A percentile compares a stretch with the other conserved stretches of the same genome.
Conservation (phyloP, 2,888 invertebrate species). For the Vanessa cardui region DNA sequence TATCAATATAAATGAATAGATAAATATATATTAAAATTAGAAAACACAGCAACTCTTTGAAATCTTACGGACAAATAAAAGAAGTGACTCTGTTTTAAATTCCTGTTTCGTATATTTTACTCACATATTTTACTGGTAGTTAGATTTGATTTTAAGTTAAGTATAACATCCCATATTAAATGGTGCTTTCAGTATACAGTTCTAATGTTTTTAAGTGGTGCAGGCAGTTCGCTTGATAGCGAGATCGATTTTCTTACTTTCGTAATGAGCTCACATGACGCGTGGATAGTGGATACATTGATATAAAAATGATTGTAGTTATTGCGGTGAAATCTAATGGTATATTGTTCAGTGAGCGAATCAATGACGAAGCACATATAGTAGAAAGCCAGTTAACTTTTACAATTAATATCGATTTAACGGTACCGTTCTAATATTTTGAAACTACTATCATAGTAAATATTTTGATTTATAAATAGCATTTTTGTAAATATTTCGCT, state of each 20-base stretch:
- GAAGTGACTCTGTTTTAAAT: too few relatives aligned
- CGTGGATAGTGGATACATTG: constrained; percentile 19
- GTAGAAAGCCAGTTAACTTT: constrained; percentile 38
- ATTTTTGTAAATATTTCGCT: neutral
- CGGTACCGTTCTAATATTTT: constrained; percentile 24
- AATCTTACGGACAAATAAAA: too few relatives aligned
- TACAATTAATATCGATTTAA: constrained; percentile 32
- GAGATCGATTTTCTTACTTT: constrained; percentile 16
- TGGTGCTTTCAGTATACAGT: neutral
- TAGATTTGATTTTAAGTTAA: too few relatives aligned
- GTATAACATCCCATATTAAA: too few relatives aligned
- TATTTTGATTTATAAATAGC: neutral
- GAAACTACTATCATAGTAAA: neutral
- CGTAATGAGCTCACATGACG: constrained; percentile 6
- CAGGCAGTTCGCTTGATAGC: neutral
- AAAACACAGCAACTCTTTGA: too few relatives aligned
- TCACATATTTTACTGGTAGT: too few relatives aligned
- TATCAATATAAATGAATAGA: too few relatives aligned
- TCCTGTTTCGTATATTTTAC: too few relatives aligned
- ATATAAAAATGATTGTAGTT: constrained; percentile 37
- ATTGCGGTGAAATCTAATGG: constrained; percentile 38
- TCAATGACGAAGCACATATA: constrained; percentile 36
- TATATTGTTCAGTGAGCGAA: constrained; percentile 28
- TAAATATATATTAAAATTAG: too few relatives aligned
- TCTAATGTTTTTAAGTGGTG: neutral